Base-by-base conservation (phyloP, 2,888 invertebrate genomes). In the Byasa hedistus region DNA sequence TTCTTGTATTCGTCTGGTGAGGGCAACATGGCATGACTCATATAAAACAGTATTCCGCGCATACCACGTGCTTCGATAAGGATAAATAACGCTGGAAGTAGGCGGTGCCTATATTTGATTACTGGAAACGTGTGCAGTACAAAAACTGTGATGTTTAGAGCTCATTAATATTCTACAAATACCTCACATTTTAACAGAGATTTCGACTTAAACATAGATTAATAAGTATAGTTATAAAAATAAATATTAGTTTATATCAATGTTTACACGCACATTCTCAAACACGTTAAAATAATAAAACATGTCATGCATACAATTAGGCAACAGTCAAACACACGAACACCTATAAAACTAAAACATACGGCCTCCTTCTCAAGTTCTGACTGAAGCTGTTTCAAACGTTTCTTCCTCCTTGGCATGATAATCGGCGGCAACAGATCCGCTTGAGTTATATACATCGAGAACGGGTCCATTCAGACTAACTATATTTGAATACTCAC, bases 321-420 rank as follows among this genome's bases (percentile, higher is more conserved):
- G n/a, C 65, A 61, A 59, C 22, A 54, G 22, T 7, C 22, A 64
- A 59, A 69, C 64, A 69, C 65, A 65, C 66, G 65, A 61, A 69
- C 69, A 69, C 61, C 65, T 54, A 39, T 63, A 57, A 65, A 61
- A 62, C 60, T 51, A 57, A 56, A 62, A 77, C 79, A 70, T 79
- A 81, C 79, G 70, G 74, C 72, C 58, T 86, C 85, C 69, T 78
- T 76, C 69, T 87, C 85, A 65, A 87, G 79, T 73, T 86, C 84
- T 69, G 86, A 78, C 74, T 86, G 87, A 54, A 88, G 75, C 72
- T 87, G 87, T 73, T 91, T 91, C 78, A 90, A 73, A 10, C 89
- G 83, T 69, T 91, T 91, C 83, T 91, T 91, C 76, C 87, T 83
- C 17, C 91, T 82, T 36, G 91, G 91, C 51, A 91, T 82, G 58